These are phyloP conservation scores for Vanessa atalanta DNA, from an alignment of 1,140 invertebrate genomes.

Conservation along the genomic window DNA sequence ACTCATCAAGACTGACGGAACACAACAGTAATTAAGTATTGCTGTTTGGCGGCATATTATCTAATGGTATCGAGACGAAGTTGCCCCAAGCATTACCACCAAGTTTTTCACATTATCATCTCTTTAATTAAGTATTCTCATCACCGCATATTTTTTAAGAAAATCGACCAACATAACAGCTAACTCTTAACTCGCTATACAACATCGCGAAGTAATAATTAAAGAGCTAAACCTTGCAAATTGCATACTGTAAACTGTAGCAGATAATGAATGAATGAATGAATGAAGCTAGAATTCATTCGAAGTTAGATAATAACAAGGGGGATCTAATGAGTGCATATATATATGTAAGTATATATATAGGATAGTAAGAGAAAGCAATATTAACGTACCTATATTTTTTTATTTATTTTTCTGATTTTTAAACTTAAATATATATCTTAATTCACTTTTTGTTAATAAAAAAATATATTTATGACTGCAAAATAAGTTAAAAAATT, in stretches of 20 bases:
- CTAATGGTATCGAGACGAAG: too few species aligned
- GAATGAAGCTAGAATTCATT: slow-evolving; percentile 17
- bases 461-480: too few species aligned
- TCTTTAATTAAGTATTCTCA: not conserved
- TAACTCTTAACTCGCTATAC: not conserved
- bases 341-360: not conserved
- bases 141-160: not conserved
- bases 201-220: slow-evolving; percentile 19
- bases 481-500: too few species aligned
- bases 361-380: too few species aligned
- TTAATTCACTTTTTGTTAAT: too few species aligned
- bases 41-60: too few species aligned
- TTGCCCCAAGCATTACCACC: too few species aligned
- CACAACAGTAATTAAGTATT: too few species aligned
- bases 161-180: slow-evolving; percentile 1
- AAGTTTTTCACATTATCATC: not conserved
- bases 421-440: too few species aligned
- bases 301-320: slow-evolving; percentile 28
- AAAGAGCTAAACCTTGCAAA: slow-evolving; percentile 14
- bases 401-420: too few species aligned
- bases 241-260: slow-evolving; percentile 18
- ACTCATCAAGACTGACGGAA: too few species aligned
- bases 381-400: too few species aligned
- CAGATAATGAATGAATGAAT: slow-evolving; percentile 21
- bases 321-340: slow-evolving; percentile 21